Evolutionary conservation across 2,797 vertebrate species (phyloP).

Genomic region (Graptemys geographica): DNA sequence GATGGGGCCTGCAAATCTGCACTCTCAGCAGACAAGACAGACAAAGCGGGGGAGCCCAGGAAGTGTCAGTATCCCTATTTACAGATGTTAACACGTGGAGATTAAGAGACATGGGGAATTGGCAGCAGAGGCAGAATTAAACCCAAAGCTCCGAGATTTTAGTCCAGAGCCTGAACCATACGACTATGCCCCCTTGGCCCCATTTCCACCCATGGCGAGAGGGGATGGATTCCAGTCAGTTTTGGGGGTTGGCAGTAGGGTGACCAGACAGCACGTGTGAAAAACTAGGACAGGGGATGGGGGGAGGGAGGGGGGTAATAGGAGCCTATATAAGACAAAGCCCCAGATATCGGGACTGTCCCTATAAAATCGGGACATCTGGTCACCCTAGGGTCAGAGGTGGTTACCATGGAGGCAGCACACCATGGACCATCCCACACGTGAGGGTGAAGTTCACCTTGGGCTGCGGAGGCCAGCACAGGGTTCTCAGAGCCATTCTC

Average conservation of each 20-base stretch:
- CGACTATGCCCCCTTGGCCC: not conserved
- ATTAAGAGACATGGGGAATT: not conserved
- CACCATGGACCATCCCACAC: not conserved
- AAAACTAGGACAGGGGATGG: too few species aligned
- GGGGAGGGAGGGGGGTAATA: too few species aligned
- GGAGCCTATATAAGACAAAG: too few species aligned
- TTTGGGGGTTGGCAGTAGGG: too few species aligned
- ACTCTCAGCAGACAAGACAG: not conserved
- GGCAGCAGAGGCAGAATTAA: rapidly evolving
- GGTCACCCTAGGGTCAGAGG: not conserved
- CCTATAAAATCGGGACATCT: too few species aligned
- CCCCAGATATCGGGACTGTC: too few species aligned
- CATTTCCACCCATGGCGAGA: not conserved
- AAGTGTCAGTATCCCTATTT: rapidly evolving
- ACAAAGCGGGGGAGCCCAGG: not conserved
- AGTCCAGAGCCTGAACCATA: rapidly evolving
- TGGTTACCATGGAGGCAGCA: not conserved
- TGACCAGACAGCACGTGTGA: too few species aligned
- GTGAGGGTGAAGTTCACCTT: not conserved
- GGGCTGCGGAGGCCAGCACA: not conserved
- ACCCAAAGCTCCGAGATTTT: not conserved
- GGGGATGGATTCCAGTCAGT: rapidly evolving
- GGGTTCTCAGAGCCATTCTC: rapidly evolving
- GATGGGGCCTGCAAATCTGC: not conserved
- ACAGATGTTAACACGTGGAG: not conserved